phyloP scores from a whole-genome alignment of 2,113 vertebrate species.

The Herpetotheres cachinnans region DNA sequence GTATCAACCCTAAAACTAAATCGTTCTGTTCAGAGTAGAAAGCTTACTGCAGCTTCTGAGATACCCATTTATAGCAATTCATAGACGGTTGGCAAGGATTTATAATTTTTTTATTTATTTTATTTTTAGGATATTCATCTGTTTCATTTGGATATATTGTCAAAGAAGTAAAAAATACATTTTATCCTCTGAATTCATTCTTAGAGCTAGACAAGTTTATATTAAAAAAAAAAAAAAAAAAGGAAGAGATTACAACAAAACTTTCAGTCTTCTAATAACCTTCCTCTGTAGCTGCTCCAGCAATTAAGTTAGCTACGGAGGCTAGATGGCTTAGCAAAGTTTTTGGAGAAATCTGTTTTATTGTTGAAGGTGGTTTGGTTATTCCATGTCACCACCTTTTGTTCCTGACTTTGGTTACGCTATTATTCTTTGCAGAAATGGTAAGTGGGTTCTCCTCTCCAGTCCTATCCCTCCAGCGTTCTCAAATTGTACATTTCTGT shows the following conservation, averaged over 20 bases:
- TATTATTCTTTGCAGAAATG: neutral
- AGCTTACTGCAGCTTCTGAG: neutral
- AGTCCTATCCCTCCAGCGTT: neutral
- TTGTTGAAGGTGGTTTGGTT: neutral
- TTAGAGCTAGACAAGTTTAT: neutral
- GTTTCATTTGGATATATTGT: neutral
- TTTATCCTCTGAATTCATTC: neutral
- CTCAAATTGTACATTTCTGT: neutral
- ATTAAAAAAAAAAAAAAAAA: neutral
- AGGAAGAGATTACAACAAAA: neutral
- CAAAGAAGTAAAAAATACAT: neutral
- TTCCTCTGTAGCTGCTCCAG: neutral
- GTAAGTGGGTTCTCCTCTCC: neutral
- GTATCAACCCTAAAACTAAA: neutral
- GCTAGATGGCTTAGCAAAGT: neutral
- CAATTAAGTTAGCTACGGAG: neutral
- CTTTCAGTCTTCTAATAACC: neutral
- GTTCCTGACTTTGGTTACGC: neutral
- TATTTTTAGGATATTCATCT: neutral
- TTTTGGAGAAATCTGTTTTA: neutral
- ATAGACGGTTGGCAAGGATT: neutral
- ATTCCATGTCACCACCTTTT: neutral
- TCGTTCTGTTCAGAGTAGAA: neutral
- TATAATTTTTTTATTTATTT: neutral
- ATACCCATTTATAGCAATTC: neutral